phyloP scores from a whole-genome alignment of 2,113 vertebrate genomes.

The Tonatia bakeri region DNA sequence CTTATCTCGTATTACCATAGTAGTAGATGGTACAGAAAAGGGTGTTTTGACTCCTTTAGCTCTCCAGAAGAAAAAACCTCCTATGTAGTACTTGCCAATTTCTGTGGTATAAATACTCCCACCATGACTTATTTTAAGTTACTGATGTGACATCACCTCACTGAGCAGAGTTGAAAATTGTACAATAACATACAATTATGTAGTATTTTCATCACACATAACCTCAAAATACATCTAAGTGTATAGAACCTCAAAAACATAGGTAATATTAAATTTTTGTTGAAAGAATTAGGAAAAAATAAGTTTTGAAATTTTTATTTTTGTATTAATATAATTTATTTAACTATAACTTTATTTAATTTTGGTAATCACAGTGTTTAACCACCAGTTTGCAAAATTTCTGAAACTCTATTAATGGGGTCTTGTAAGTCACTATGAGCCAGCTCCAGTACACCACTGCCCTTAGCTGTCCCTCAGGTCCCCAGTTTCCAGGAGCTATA shows the following conservation, averaged over 20 bases:
- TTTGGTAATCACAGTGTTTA: neutral
- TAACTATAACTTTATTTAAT: neutral
- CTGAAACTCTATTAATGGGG: neutral
- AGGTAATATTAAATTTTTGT: neutral
- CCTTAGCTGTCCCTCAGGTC: neutral
- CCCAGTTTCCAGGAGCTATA: neutral
- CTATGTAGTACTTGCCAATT: neutral
- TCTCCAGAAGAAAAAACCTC: neutral
- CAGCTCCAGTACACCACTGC: neutral
- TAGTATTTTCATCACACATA: neutral
- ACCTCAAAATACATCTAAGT: neutral
- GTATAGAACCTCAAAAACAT: neutral
- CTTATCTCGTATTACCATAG: neutral
- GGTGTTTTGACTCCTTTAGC: neutral
- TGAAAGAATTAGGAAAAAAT: neutral
- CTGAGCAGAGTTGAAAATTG: neutral
- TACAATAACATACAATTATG: neutral
- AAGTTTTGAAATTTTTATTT: neutral
- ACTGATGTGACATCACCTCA: neutral
- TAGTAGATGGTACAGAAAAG: neutral
- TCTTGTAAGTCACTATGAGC: neutral
- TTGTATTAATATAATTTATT: neutral
- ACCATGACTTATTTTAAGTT: neutral
- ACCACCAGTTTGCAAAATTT: neutral
- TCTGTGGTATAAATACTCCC: neutral